Conservation (phyloP, 2,113 vertebrate genomes). For the Axis porcinus region DNA sequence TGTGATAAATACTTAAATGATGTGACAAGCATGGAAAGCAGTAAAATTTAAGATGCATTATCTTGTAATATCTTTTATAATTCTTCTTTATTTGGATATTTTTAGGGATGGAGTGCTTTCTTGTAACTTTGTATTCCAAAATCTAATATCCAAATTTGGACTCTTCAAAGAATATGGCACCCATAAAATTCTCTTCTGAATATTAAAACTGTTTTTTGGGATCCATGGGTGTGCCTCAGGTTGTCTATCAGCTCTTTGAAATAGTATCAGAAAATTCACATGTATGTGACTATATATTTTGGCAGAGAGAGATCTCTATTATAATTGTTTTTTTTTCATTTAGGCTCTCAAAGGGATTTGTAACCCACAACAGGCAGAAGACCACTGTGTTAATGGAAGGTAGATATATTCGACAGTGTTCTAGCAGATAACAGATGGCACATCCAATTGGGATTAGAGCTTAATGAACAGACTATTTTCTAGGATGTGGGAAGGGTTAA, state of each 20-base stretch:
- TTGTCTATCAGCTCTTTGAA: background rate
- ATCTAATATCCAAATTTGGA: background rate
- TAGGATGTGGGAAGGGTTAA: background rate
- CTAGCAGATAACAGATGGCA: conserved; percentile 43
- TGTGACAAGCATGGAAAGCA: background rate
- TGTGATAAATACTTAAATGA: background rate
- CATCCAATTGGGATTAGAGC: conserved; percentile 2
- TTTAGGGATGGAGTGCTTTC: background rate
- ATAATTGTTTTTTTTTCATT: background rate
- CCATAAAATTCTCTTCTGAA: background rate
- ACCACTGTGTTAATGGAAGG: conserved; percentile 20
- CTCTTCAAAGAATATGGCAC: background rate
- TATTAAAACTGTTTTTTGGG: background rate
- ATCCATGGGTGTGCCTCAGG: background rate
- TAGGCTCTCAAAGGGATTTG: background rate
- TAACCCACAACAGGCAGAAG: background rate
- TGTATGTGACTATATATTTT: background rate
- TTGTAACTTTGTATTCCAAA: background rate
- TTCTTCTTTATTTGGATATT: background rate
- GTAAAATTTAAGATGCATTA: background rate
- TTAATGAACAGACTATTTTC: conserved; percentile 49
- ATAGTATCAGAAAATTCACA: background rate
- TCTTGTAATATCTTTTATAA: background rate
- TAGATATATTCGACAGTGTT: background rate
- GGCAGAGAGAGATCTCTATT: background rate